Evolutionary conservation across 2,888 invertebrate genomes (phyloP), one percentile per base, ranked within the genome.

Genomic region (Leptarthrus brevirostris): DNA sequence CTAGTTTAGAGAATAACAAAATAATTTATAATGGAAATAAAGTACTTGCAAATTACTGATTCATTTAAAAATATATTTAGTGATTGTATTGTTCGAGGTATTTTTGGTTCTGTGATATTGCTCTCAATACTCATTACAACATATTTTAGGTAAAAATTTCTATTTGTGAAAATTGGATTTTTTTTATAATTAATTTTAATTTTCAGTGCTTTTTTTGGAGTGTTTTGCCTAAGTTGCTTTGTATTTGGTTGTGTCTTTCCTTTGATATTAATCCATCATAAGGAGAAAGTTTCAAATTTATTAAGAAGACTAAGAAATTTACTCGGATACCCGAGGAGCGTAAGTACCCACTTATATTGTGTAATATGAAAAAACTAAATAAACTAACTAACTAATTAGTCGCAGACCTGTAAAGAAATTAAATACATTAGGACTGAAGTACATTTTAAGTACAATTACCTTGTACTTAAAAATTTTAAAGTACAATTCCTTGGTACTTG

Each of bases 311-410:
- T n/a, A n/a, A n/a, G n/a, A n/a, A n/a, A n/a, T n/a, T n/a, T n/a
- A 24, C 75, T 74, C 79, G 81, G 77, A 74, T 84, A 66, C 81
- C 83, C 78, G 79, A 81, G 71, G 14, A 58, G 22, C 36, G 77
- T 77, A 77, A 75, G 74, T 72, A 53, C n/a, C n/a, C n/a, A n/a
- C n/a, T n/a, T n/a, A n/a, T n/a, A n/a, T n/a, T n/a, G n/a, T n/a
- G n/a, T n/a, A n/a, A n/a, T n/a, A n/a, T n/a, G n/a, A n/a, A n/a
- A n/a, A n/a, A n/a, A n/a, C n/a, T n/a, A n/a, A n/a, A n/a, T n/a
- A n/a, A n/a, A n/a, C n/a, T n/a, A n/a, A n/a, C n/a, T n/a, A n/a
- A n/a, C n/a, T n/a, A n/a, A n/a, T n/a, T n/a, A n/a, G n/a, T n/a
- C n/a, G n/a, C n/a, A n/a, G n/a, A n/a, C n/a, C n/a, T n/a, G n/a